Conservation (phyloP, 2,113 vertebrate species). For the Platichthys stellatus region DNA sequence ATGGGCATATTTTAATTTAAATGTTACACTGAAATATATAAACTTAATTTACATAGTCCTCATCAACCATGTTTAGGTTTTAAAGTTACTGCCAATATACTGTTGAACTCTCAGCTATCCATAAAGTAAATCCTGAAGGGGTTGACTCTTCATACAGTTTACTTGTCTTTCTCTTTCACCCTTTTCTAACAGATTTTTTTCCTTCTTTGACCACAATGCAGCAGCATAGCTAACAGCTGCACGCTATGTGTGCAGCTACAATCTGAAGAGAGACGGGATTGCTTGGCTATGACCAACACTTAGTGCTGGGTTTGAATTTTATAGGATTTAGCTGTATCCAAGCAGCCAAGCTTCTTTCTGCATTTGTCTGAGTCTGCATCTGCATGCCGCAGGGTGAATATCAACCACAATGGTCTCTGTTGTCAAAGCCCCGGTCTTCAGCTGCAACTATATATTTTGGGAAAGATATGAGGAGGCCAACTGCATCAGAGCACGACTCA, state of each 20-base stretch:
- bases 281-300: constrained; percentile 32
- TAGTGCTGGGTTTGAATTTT: constrained; percentile 51
- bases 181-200: constrained; percentile 20
- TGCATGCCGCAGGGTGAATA: constrained; percentile 36
- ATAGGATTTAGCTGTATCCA: constrained; percentile 28
- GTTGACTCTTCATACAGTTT: background rate
- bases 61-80: too few species aligned
- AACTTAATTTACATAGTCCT: too few species aligned
- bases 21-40: too few species aligned
- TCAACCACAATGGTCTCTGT: constrained; percentile 55
- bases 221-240: constrained; percentile 53
- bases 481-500: constrained; percentile 58
- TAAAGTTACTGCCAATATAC: too few species aligned
- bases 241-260: constrained; percentile 38
- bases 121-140: background rate
- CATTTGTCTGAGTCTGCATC: constrained; percentile 37
- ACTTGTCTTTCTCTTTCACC: background rate
- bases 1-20: too few species aligned
- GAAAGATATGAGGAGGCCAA: constrained; percentile 57
- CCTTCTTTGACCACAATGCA: constrained; percentile 29
- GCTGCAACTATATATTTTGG: constrained; percentile 47
- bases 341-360: constrained; percentile 42
- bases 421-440: constrained; percentile 50
- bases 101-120: background rate
- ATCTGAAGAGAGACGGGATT: constrained; percentile 28